Conservation (phyloP, 92 coral and sea anemone species). For the Bergia sp. region DNA sequence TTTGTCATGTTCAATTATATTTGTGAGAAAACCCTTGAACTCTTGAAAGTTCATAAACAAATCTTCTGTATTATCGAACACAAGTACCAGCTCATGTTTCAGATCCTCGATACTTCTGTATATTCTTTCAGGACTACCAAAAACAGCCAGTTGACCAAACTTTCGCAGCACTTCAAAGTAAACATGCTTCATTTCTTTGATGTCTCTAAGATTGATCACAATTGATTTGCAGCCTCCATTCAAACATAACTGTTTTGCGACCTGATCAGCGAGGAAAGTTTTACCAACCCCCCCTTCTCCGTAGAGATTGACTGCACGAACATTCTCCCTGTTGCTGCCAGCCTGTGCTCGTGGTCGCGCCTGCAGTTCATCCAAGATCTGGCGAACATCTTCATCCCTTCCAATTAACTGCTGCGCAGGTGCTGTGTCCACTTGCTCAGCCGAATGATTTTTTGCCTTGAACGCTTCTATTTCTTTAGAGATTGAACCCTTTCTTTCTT, state of each 20-base stretch:
- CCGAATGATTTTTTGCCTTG: too few species aligned
- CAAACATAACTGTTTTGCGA: background rate
- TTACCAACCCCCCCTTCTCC: background rate
- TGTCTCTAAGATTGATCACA: constrained; percentile 46
- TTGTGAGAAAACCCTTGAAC: background rate
- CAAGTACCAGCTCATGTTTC: background rate
- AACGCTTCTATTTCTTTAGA: too few species aligned
- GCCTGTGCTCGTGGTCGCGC: background rate
- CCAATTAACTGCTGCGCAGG: background rate
- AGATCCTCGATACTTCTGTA: constrained; percentile 21
- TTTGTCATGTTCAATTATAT: constrained; percentile 13
- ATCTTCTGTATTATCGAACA: background rate
- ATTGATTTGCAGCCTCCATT: background rate
- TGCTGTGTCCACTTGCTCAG: too few species aligned
- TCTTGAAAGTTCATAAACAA: background rate
- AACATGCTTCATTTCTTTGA: background rate
- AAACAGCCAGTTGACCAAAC: constrained; percentile 4
- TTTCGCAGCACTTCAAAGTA: constrained; percentile 39
- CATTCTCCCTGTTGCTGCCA: background rate
- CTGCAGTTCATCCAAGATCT: background rate
- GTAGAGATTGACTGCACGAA: background rate
- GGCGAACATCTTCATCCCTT: background rate
- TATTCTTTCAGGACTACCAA: background rate
- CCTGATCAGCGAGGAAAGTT: constrained; percentile 40
- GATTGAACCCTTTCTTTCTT: background rate